Base-by-base conservation (phyloP, 2,113 vertebrate species). In the Cettia cetti region DNA sequence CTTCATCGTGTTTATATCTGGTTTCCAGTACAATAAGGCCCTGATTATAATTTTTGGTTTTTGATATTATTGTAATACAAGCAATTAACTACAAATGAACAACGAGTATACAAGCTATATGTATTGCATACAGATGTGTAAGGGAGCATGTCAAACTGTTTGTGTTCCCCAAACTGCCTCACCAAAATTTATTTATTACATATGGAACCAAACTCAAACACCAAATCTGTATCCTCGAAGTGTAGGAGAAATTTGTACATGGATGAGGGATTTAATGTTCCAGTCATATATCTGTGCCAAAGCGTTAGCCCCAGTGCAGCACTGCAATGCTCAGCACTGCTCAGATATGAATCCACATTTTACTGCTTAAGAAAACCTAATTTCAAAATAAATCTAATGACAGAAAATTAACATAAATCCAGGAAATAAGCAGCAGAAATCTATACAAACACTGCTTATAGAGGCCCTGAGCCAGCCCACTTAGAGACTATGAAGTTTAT, bases 41-140 rank as follows among this genome's bases (percentile, higher is more conserved):
- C 59, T 88, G 81, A 82, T 92, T 95, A 45, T 95, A 81, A 94
- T 92, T 85, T 94, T 59, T 90, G 78, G 87, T 24, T 91, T 93
- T 93, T 88, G 89, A 66, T 94, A 69, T 77, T 88, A 74, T 42
- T 82, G 68, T 77, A 95, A 85, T 83, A 93, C 78, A 88, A 90
- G 59, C 66, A 90, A 90, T 88, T 90, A 86, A 64, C 54, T 83
- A 61, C 33, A 95, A 81, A 81, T n/a, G 49, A 95, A 87, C n/a
- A 71, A 54, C 47, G 66, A 80, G 19, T 28, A 66, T 54, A 92
- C 60, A 82, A 92, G 40, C 60, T 49, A 44, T 50, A 66, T 50
- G 66, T 49, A 78, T 81, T 59, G 17, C 33, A 88, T 28, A 33
- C n/a, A 53, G 39, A 49, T 74, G 31, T 79, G 37, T 57, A 64